Evolutionary conservation across 2,113 vertebrate species (phyloP).

Genomic region (Apus apus): DNA sequence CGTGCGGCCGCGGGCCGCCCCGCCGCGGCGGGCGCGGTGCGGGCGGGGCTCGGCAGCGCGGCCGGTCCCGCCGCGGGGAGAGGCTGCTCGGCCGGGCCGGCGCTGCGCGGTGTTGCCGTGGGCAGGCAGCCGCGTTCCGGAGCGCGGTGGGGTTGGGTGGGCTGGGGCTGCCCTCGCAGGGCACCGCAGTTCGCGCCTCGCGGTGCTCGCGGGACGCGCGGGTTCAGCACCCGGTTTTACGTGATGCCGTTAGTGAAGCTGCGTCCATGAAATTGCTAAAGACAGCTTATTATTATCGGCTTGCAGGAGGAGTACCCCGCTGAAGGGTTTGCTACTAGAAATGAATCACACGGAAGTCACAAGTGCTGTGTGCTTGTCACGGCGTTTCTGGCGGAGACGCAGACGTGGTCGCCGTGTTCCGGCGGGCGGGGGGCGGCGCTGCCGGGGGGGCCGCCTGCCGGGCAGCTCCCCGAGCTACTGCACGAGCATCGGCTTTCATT

Average conservation of each 20-base stretch:
- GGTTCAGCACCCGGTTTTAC: not conserved
- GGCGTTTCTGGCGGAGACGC: fast-evolving
- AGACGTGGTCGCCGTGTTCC: fast-evolving
- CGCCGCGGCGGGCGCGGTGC: no score
- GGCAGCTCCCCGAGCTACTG: not conserved
- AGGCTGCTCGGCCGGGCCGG: fast-evolving
- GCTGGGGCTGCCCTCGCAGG: fast-evolving
- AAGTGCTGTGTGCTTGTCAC: no score
- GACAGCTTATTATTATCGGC: fast-evolving
- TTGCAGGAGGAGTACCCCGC: no score
- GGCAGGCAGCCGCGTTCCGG: fast-evolving
- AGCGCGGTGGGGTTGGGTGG: fast-evolving
- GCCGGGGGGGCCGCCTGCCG: no score
- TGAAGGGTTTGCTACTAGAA: no score
- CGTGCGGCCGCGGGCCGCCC: not conserved
- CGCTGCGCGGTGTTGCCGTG: no score
- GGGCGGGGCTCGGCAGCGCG: fast-evolving
- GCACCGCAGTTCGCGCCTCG: fast-evolving
- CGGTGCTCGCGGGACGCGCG: fast-evolving
- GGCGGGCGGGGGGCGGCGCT: not conserved
- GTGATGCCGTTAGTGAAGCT: fast-evolving
- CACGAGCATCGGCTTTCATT: not conserved
- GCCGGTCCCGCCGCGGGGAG: no score
- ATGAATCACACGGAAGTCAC: fast-evolving
- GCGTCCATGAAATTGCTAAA: fast-evolving